Conservation (phyloP, 2,113 vertebrate species). For the Lamprologus tigripictilis region DNA sequence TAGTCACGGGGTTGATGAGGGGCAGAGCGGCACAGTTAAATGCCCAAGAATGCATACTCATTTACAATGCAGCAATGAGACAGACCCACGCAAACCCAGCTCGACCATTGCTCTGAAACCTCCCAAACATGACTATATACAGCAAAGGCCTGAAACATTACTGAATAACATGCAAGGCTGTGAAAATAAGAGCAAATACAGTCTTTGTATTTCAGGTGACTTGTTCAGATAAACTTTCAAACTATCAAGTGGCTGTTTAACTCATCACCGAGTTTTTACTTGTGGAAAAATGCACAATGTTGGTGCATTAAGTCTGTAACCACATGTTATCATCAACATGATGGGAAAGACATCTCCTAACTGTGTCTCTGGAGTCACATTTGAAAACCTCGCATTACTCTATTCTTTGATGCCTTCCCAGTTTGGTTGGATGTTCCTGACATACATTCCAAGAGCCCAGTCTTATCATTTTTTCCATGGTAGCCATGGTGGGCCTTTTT, state of each 20-base stretch:
- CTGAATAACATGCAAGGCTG: neutral
- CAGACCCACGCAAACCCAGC: slow-evolving; percentile 4
- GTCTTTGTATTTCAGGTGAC: neutral
- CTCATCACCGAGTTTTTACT: neutral
- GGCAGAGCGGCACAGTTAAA: slow-evolving; percentile 8
- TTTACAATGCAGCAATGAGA: slow-evolving; percentile 19
- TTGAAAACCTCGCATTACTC: neutral
- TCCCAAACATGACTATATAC: neutral
- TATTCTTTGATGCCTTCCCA: neutral
- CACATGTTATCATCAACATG: neutral
- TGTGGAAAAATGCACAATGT: neutral
- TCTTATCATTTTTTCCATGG: neutral
- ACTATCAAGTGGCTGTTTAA: neutral
- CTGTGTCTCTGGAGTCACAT: neutral
- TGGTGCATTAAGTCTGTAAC: neutral
- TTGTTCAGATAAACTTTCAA: neutral
- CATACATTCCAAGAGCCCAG: neutral
- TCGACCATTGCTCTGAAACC: neutral
- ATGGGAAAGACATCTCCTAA: neutral
- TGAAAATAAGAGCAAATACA: neutral
- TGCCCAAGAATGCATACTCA: slow-evolving; percentile 35
- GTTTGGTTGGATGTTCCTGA: neutral
- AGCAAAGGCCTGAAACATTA: neutral
- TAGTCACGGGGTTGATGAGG: neutral
- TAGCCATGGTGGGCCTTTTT: neutral